Percentiles rank a stretch among this genome's conserved stretches.
These are phyloP conservation scores for Drosophila yakuba DNA, from an alignment of 1,140 invertebrate species.

Conservation along the genomic window DNA sequence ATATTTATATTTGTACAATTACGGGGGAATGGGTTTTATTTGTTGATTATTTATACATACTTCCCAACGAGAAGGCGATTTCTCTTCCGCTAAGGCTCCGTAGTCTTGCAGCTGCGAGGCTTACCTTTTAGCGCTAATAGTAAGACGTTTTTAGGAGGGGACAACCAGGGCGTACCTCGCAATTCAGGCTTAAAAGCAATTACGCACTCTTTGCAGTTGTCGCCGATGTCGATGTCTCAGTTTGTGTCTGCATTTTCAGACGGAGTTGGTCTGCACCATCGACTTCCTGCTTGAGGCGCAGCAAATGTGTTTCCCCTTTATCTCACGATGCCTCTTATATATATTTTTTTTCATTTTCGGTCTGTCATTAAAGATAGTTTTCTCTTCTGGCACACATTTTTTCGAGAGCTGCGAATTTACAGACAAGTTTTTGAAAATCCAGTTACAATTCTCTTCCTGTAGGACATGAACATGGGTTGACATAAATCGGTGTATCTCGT, in stretches of 20 bases:
- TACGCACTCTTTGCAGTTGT: conserved; percentile 68
- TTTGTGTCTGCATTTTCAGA: conserved; percentile 28
- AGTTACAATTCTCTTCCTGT: not conserved
- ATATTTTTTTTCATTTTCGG: conserved; percentile 3
- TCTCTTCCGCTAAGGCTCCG: conserved; percentile 58
- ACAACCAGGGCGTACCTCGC: conserved; percentile 47
- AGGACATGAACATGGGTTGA: conserved; percentile 9
- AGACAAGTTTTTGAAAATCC: conserved; percentile 17
- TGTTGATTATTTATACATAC: conserved; percentile 4
- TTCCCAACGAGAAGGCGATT: conserved; percentile 28
- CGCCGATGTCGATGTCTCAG: conserved; percentile 42
- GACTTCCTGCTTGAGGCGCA: conserved; percentile 47
- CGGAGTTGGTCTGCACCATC: conserved; percentile 18
- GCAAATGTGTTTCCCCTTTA: conserved; percentile 27
- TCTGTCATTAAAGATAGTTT: conserved; percentile 44
- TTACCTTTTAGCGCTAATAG: conserved; percentile 64
- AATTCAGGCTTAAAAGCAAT: conserved; percentile 63
- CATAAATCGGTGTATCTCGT: conserved; percentile 8
- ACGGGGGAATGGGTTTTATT: not conserved
- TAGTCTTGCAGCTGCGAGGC: conserved; percentile 7
- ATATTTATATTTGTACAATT: conserved; percentile 9
- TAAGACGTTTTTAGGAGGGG: conserved; percentile 21
- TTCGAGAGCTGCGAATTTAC: not conserved
- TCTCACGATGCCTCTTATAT: not conserved
- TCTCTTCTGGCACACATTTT: conserved; percentile 5